Base-by-base conservation (phyloP, 2,888 invertebrate species). In the Rotaria sp. region DNA sequence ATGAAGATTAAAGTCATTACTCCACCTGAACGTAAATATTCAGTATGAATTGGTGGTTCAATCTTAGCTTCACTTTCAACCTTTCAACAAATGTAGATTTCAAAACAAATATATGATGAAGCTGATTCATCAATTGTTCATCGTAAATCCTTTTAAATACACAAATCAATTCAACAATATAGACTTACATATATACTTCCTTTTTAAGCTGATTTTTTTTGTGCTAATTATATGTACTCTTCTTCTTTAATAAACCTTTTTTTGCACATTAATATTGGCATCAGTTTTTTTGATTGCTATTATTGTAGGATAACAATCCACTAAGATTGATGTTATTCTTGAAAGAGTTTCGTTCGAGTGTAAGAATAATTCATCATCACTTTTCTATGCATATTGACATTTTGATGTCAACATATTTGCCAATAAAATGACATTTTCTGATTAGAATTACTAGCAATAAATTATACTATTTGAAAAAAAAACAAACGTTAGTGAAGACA, bases 1-100 rank as follows among this genome's bases (percentile, higher is more conserved):
- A 96, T 95, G 94, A 96, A 95, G 93, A 95, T 96, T 93, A 96
- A 95, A 94, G 95, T 96, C 93, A 96, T 95, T 92, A 95, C 95
- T 92, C 95, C 95, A 91, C 95, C 95, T 89, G 95, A 95, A 92
- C 94, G 95, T 92, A 95, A 95, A 91, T 95, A 95, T 93, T 95
- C 95, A 92, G 95, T 95, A 90, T 95, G 95, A 95, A 95, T 95
- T 93, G 89, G 90, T 41, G 90, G 89, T 13, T 88, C 90, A 88
- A 89, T 91, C 88, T 88, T 89, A 74, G 88, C 88, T 18, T 88
- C 88, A 48, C 85, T 89, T 52, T 88, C 88, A 10, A 89, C 90
- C 87, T 90, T 90, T 89, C 89, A 89, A 87, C 89, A 89, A 88
- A 89, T 89, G 89, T 90, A 89, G 90, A 89, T 90, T 88, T 88